A percentile compares a stretch with the other conserved stretches of the same genome.
These are phyloP conservation scores for Stenichneumon culpator DNA, from an alignment of 2,888 invertebrate species.

Conservation along the genomic window DNA sequence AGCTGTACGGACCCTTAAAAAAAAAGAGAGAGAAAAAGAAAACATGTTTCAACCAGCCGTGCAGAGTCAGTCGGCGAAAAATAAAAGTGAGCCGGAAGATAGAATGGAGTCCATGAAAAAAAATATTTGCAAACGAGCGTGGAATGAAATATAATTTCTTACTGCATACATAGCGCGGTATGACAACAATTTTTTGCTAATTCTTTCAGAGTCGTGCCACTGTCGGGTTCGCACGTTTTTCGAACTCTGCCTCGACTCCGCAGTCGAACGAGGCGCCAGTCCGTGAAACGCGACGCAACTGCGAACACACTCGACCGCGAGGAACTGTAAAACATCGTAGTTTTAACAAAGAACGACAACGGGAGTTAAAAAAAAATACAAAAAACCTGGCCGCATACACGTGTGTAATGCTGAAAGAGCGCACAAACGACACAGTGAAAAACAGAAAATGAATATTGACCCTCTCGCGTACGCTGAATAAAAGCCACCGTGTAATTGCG, in stretches of 20 bases:
- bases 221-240: background rate
- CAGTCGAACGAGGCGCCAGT: background rate
- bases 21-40: background rate
- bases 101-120: conserved; percentile 19
- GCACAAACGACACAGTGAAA: conserved; percentile 3
- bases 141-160: conserved; percentile 1
- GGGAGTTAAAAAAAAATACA: background rate
- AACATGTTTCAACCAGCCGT: background rate
- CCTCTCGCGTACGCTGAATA: conserved; percentile 10
- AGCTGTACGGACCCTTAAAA: conserved; percentile 7
- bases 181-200: background rate
- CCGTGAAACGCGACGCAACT: conserved; percentile 14
- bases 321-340: background rate
- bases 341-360: conserved; percentile 10
- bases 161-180: background rate
- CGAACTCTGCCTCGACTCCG: background rate
- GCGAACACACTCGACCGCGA: conserved; percentile 8
- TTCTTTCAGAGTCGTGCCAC: background rate
- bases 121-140: background rate
- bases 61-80: background rate
- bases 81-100: conserved; percentile 1
- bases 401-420: background rate
- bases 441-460: conserved; percentile 37
- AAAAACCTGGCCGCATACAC: background rate
- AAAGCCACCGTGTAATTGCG: conserved; percentile 20